These are phyloP conservation scores for Halocynthia aurantium DNA, from an alignment of 23 tunicate genomes.

Conservation along the genomic window DNA sequence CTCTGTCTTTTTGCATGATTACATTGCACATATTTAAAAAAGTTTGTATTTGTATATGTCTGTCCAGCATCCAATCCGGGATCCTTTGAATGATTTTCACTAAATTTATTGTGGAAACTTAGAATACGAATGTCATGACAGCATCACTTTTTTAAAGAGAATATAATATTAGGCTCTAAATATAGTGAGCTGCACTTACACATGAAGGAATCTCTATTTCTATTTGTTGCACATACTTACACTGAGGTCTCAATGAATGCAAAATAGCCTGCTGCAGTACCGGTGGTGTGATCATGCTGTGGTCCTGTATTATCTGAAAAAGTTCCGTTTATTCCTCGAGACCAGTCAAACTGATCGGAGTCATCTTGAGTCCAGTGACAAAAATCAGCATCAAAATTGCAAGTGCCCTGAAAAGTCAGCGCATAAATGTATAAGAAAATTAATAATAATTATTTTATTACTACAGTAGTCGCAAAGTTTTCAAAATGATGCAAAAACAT, in stretches of 20 bases:
- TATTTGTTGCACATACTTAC: no score
- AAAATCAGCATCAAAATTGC: slow-evolving; percentile 71
- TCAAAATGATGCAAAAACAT: slow-evolving; percentile 7
- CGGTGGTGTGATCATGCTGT: slow-evolving; percentile 63
- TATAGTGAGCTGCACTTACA: no score
- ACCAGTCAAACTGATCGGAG: slow-evolving; percentile 76
- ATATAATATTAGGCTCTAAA: no score
- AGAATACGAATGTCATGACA: no score
- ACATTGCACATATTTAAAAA: no score
- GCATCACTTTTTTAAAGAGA: no score
- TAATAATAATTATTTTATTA: not conserved
- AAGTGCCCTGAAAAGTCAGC: slow-evolving; percentile 46
- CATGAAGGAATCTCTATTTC: no score
- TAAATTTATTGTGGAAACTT: no score
- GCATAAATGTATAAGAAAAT: not conserved
- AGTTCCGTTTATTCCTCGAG: slow-evolving; percentile 73
- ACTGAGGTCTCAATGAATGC: slow-evolving; percentile 76
- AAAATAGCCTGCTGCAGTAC: slow-evolving; percentile 53
- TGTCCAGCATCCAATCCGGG: no score
- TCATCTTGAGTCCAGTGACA: slow-evolving; percentile 76
- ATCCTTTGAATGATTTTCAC: no score
- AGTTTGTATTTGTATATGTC: no score
- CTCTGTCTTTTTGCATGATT: not conserved
- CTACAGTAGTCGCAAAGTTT: not conserved
- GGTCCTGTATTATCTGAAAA: slow-evolving; percentile 77